Conservation (phyloP, 2,113 vertebrate genomes). For the Mormyrus iriodes region DNA sequence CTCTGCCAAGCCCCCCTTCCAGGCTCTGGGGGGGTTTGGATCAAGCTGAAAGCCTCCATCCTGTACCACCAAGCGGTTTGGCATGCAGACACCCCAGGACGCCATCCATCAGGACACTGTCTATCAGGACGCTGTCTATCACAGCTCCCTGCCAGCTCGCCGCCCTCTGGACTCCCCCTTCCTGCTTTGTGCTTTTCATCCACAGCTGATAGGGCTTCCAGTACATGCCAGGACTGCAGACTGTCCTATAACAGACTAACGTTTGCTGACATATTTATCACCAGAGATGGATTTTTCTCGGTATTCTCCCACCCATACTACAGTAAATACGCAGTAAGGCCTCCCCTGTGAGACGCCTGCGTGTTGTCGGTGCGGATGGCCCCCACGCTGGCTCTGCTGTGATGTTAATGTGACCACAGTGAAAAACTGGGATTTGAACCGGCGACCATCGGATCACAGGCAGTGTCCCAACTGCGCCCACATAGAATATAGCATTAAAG, state of each 20-base stretch:
- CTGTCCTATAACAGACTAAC: not conserved
- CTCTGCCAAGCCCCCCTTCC: not conserved
- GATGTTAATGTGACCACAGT: not conserved
- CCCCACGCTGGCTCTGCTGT: not conserved
- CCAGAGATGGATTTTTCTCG: not conserved
- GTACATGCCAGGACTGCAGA: not conserved
- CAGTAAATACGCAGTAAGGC: not conserved
- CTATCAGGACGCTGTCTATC: too few relatives aligned
- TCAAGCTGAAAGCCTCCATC: not conserved
- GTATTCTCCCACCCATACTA: not conserved
- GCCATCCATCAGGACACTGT: not conserved
- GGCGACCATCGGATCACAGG: not conserved
- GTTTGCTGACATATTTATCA: not conserved
- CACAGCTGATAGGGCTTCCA: not conserved
- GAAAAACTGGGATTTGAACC: not conserved
- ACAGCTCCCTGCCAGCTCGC: not conserved
- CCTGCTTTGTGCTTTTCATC: not conserved
- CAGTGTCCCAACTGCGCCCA: not conserved
- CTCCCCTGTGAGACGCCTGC: not conserved
- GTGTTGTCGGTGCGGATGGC: not conserved
- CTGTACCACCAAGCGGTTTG: not conserved
- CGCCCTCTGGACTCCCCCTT: not conserved
- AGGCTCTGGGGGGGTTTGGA: not conserved
- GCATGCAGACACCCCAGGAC: not conserved
- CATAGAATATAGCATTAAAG: not conserved